phyloP scores from a whole-genome alignment of 2,888 invertebrate genomes.

The Drosophila differens region DNA sequence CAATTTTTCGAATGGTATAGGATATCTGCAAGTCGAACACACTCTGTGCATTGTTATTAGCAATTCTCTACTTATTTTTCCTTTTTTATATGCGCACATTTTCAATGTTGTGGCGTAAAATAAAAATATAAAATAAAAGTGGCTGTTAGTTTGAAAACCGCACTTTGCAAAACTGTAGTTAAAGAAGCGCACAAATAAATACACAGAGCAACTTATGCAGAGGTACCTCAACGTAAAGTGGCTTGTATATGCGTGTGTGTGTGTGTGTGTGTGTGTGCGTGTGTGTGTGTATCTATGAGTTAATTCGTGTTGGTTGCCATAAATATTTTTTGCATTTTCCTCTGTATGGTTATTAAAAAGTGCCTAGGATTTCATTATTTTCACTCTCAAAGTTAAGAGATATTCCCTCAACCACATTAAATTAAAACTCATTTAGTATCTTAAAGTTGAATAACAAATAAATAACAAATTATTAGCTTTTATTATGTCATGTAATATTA shows the following conservation, averaged over 20 bases:
- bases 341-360: not conserved
- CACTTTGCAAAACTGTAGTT: constrained; percentile 41
- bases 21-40: not conserved
- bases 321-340: not conserved
- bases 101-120: constrained; percentile 5
- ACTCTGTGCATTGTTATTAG: not conserved
- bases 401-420: not conserved
- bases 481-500: not conserved
- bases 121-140: constrained; percentile 5
- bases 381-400: too few relatives aligned
- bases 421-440: not conserved
- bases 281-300: not conserved
- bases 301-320: not conserved
- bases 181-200: constrained; percentile 32
- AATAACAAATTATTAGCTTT: not conserved
- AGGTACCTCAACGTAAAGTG: not conserved
- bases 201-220: constrained; percentile 19
- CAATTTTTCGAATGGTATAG: not conserved
- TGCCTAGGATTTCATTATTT: not conserved
- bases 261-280: not conserved
- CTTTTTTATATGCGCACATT: constrained; percentile 23
- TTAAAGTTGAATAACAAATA: not conserved
- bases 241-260: not conserved
- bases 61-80: not conserved
- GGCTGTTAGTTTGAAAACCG: constrained; percentile 23